Base-by-base conservation (phyloP, 2,888 invertebrate species). In the Agrochola lota region DNA sequence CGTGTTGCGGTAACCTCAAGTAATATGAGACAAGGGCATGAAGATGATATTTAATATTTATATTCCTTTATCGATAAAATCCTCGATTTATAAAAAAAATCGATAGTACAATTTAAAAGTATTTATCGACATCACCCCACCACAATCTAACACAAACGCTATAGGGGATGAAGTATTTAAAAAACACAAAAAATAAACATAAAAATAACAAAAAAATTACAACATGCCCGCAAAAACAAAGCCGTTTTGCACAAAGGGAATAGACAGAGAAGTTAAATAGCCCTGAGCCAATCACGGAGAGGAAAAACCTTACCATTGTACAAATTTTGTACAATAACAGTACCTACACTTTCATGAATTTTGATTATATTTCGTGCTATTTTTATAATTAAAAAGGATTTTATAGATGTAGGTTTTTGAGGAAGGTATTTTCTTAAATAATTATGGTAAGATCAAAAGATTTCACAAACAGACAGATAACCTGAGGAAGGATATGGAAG, bases 271-370 rank as follows among this genome's bases (percentile, higher is more conserved):
- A 73, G 72, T 73, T 71, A 81, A 85, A 86, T 84, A 80, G 85
- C 87, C 85, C 35, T 26, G n/a, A 88, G 89, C 85, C 78, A 88
- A 87, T 89, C 80, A 80, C 20, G 26, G 49, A 35, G 20, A 30
- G n/a, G 30, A 35, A 74, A 82, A 69, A 35, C 55, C 35, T 62
- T 52, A 40, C n/a, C 69, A 73, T 79, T 81, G 49, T 81, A 78
- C 75, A 71, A 83, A 81, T 84, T 84, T 64, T 40, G 17, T 71
- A 74, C 11, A 67, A 77, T 71, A 78, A 82, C 71, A 85, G 57
- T 52, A 59, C 30, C 30, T 30, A 30, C 20, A n/a, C 11, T 71
- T 71, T 79, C 72, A 43, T 52, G n/a, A 72, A 26, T 76, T 73
- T 70, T 35, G 23, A 49, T 49, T 73, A 68, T 66, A 49, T 55